phyloP scores from a whole-genome alignment of 2,888 invertebrate genomes.

The Julus scanicus region DNA sequence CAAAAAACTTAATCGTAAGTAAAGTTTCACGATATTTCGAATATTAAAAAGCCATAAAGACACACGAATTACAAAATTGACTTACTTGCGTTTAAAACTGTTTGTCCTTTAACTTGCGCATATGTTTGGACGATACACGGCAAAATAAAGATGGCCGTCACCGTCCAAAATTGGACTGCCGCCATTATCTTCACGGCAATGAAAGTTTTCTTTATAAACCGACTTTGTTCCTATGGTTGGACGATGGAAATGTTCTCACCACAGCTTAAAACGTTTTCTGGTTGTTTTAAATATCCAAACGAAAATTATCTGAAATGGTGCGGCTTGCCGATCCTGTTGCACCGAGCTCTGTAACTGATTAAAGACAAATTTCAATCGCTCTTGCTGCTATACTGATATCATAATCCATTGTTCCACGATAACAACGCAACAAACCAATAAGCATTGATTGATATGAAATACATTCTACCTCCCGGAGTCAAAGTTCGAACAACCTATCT shows the following conservation, averaged over 20 bases:
- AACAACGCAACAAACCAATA: constrained; percentile 7
- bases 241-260: background rate
- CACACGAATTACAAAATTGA: too few relatives aligned
- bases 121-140: constrained; percentile 7
- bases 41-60: too few relatives aligned
- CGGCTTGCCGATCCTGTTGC: background rate
- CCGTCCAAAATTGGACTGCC: constrained; percentile 17
- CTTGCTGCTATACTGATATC: background rate
- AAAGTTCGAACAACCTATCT: background rate
- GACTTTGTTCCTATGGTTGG: background rate
- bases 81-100: background rate
- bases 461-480: background rate
- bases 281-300: background rate
- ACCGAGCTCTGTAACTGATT: background rate
- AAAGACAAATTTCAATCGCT: too few relatives aligned
- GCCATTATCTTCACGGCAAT: background rate
- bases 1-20: too few relatives aligned
- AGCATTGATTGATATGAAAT: constrained; percentile 13
- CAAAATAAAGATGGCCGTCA: background rate
- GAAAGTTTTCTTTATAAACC: background rate
- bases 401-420: background rate
- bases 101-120: background rate
- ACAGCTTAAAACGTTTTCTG: background rate
- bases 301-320: background rate
- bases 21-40: too few relatives aligned